Percentiles rank a stretch among this genome's conserved stretches.
Evolutionary conservation across 2,113 vertebrate genomes (phyloP).

Genomic region (Silurus glanis): DNA sequence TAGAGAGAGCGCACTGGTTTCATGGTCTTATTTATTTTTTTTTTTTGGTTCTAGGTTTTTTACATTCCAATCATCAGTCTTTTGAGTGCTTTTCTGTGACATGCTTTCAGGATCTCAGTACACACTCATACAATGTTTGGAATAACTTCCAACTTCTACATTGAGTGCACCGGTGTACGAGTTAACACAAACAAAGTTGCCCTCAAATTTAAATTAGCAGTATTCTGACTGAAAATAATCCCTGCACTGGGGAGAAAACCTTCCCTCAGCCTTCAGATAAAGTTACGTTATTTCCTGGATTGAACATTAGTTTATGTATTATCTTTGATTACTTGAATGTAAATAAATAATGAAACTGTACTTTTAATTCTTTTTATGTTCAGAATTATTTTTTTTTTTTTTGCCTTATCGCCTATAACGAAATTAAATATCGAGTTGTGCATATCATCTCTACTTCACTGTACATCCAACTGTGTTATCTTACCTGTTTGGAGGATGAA

Average conservation of each 20-base stretch:
- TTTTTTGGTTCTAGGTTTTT: not conserved
- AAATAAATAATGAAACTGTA: not conserved
- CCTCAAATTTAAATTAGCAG: not conserved
- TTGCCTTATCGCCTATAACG: no score
- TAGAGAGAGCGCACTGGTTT: not conserved
- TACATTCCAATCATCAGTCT: not conserved
- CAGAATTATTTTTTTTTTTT: no score
- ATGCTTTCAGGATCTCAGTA: not conserved
- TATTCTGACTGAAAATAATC: not conserved
- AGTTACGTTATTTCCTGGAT: not conserved
- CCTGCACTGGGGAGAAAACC: not conserved
- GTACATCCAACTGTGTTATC: not conserved
- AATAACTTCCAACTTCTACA: not conserved
- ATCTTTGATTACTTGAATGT: not conserved
- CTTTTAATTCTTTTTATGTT: no score
- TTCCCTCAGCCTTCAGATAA: not conserved
- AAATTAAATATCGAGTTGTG: not conserved
- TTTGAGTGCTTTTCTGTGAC: not conserved
- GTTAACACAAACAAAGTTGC: not conserved
- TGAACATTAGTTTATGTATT: not conserved
- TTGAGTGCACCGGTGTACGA: not conserved
- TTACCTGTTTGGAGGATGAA: constrained; percentile 70
- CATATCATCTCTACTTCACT: not conserved
- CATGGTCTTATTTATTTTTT: not conserved
- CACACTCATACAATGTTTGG: not conserved